Base-by-base conservation (phyloP, 1,140 invertebrate genomes). In the Drosophila lini region DNA sequence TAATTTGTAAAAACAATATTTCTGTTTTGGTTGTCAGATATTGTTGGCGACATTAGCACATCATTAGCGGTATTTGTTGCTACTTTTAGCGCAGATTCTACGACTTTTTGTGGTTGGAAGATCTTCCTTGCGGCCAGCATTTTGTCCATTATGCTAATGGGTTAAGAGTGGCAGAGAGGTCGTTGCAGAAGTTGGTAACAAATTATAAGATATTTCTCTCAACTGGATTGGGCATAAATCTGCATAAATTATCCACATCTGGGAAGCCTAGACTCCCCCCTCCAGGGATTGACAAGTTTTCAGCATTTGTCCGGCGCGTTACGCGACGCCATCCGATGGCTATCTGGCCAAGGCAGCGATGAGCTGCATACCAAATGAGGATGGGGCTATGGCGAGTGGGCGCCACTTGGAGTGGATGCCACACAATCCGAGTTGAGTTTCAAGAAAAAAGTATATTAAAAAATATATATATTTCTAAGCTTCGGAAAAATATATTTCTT, bases 81-180 rank as follows among this genome's bases (percentile, higher is more conserved):
- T 69, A 41, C 45, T 71, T 79, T 63, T 74, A 6, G 13, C 40
- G 11, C 50, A 25, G 32, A 55, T 60, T 48, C 38, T 61, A 28
- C 58, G 31, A 28, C 44, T 9, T 41, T 67, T 81, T 67, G 62
- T 74, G 63, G 64, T 67, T 69, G 2, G 6, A 40, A 40, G 67
- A 67, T 41, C 8, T 8, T 45, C 22, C 31, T 70, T 71, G 5
- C 36, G 31, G 50, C 64, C 69, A 61, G 55, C 81, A 74, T 13
- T 60, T 76, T 63, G 74, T 64, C 81, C 64, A 86, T 88, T 86
- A 86, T 86, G 82, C 75, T 79, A 86, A 86, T 88, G 63, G 57
- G 60, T 19, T 13, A 58, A 68, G 67, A 80, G 83, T 44, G 64
- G 45, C 50, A 9, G 25, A 6, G 9, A 6, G 47, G 48, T 50